These are phyloP conservation scores for Elephantulus edwardii DNA, from an alignment of 2,113 vertebrate genomes.

Conservation along the genomic window DNA sequence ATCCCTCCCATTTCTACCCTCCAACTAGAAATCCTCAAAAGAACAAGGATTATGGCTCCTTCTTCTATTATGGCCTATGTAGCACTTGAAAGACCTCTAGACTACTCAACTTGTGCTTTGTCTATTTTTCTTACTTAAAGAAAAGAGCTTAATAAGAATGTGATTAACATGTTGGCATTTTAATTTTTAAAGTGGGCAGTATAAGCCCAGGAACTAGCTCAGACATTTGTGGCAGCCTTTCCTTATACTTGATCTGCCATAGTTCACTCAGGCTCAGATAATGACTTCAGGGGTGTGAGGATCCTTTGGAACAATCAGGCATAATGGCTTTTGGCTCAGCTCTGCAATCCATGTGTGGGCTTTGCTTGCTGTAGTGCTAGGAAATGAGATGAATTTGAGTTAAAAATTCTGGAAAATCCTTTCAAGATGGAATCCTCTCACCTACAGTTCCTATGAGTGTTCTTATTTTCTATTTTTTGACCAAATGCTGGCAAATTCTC, in stretches of 20 bases:
- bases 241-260: neutral
- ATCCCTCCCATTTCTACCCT: neutral
- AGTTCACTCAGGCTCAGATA: neutral
- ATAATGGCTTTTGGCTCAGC: neutral
- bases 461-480: neutral
- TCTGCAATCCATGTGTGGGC: neutral
- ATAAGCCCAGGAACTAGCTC: neutral
- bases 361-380: neutral
- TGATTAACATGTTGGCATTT: neutral
- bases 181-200: neutral
- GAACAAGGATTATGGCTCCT: neutral
- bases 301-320: neutral
- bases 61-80: neutral
- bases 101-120: neutral
- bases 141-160: neutral
- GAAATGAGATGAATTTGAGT: neutral
- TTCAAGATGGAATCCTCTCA: neutral
- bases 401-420: neutral
- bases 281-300: neutral
- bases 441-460: neutral
- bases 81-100: neutral
- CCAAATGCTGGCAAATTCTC: too few species aligned
- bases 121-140: neutral
- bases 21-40: neutral
- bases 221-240: neutral